These are phyloP conservation scores for cat (Felis catus) DNA, from an alignment of 2,113 vertebrate species.

Conservation along the genomic window F.catus_Fca126_mat1.0 CM031413.1:136092501-136093000, in stretches of 20 bases:
- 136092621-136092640: neutral
- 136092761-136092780: slow-evolving; percentile 12
- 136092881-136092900: neutral
- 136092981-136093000: neutral
- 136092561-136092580: neutral
- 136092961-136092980: neutral
- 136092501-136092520: neutral
- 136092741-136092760: neutral
- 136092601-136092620: neutral
- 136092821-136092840: neutral
- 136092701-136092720: neutral
- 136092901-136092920: neutral
- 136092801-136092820: neutral
- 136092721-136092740: neutral
- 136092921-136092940: neutral
- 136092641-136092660: neutral
- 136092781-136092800: neutral
- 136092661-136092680: neutral
- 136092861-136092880: neutral
- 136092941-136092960: neutral
- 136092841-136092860: neutral
- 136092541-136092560: neutral
- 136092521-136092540: neutral
- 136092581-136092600: neutral
- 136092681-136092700: neutral